phyloP scores from a whole-genome alignment of 2,113 vertebrate species.

The Hylia prasina region DNA sequence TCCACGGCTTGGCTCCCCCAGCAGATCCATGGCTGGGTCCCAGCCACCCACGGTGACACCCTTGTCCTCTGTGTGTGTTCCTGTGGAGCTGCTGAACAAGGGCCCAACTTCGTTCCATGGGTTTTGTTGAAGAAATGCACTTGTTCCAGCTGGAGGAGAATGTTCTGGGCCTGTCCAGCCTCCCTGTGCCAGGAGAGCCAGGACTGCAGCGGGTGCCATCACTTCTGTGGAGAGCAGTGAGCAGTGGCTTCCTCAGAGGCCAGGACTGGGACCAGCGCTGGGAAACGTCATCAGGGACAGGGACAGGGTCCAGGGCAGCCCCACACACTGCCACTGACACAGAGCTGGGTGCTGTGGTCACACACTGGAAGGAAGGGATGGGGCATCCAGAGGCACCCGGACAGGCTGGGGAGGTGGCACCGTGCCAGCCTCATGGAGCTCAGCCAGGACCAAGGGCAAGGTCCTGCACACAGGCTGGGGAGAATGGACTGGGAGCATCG shows the following conservation, averaged over 20 bases:
- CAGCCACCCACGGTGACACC: accelerated
- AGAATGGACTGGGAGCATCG: neutral
- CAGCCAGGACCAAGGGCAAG: neutral
- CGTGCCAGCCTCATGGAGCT: neutral
- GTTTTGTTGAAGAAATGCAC: neutral
- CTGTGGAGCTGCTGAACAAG: accelerated
- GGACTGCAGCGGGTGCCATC: neutral
- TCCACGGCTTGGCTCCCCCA: neutral
- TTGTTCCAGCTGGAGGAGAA: neutral
- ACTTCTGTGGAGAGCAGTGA: neutral
- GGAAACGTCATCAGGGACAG: neutral
- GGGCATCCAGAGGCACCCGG: neutral
- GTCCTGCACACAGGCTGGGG: neutral
- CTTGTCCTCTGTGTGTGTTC: accelerated
- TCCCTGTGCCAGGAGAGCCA: accelerated
- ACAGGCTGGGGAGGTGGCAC: neutral
- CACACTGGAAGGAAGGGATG: neutral
- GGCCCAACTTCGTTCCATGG: accelerated
- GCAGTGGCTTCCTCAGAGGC: neutral
- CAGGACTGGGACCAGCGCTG: neutral
- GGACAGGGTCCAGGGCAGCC: neutral
- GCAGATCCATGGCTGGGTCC: neutral
- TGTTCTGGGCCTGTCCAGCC: neutral
- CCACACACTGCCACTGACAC: accelerated
- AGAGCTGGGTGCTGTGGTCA: neutral